Conservation (phyloP, 1,140 invertebrate genomes). For the Brachionus sp. region DNA sequence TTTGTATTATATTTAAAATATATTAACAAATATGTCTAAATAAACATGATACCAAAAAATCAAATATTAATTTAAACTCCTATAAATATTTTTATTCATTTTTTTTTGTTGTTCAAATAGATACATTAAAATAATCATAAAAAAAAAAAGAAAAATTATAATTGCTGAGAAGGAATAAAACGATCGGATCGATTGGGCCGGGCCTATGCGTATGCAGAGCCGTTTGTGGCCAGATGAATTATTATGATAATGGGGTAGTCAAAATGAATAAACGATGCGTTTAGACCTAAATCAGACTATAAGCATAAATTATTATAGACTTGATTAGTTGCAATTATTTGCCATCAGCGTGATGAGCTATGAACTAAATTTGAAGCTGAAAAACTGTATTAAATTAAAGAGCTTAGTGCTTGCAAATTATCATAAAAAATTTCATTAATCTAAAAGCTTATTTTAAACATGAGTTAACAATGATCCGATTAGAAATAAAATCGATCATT, state of each 20-base stretch:
- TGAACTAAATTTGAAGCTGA: constrained; percentile 2
- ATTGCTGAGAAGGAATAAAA: not conserved
- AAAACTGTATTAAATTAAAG: constrained; percentile 5
- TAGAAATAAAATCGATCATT: not conserved
- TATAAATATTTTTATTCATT: not conserved
- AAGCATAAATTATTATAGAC: constrained; percentile 1
- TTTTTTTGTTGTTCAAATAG: not conserved
- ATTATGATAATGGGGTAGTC: not conserved
- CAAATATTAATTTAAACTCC: not conserved
- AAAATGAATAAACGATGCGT: not conserved
- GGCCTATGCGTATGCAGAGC: not conserved
- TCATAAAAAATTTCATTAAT: not conserved
- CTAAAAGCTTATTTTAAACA: not conserved
- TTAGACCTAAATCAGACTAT: not conserved
- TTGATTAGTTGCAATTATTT: constrained; percentile 4
- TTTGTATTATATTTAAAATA: too few species aligned
- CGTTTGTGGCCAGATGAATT: not conserved
- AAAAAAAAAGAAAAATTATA: not conserved
- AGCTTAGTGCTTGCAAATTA: constrained; percentile 1
- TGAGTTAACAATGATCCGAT: constrained; percentile 6
- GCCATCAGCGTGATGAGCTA: not conserved
- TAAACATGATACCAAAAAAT: not conserved
- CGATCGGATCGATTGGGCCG: not conserved
- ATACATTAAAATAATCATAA: not conserved
- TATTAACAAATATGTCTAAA: not conserved